Evolutionary conservation across 2,888 invertebrate genomes (phyloP).

Genomic region (Xestia rhomboidea): DNA sequence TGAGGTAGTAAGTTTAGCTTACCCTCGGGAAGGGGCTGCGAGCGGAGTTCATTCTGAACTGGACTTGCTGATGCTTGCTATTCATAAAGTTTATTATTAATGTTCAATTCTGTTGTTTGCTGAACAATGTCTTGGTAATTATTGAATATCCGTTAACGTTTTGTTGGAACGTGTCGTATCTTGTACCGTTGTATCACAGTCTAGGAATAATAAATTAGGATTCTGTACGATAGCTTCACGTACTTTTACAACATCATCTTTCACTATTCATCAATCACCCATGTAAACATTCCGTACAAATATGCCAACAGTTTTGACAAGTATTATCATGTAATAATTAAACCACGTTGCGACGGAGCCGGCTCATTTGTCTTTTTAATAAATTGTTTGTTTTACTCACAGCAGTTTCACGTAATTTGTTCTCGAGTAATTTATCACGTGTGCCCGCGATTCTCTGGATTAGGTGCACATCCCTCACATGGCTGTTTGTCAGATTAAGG

Average conservation of each 20-base stretch:
- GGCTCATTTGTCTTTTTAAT: constrained; percentile 83
- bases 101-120: constrained; percentile 57
- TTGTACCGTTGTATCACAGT: background rate
- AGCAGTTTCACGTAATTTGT: constrained; percentile 82
- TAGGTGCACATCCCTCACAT: constrained; percentile 80
- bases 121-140: constrained; percentile 35
- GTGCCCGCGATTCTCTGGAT: constrained; percentile 79
- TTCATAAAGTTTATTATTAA: constrained; percentile 58
- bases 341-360: constrained; percentile 74
- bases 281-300: constrained; percentile 26
- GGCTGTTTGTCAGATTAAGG: constrained; percentile 77
- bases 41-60: constrained; percentile 75
- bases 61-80: constrained; percentile 70
- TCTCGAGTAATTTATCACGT: constrained; percentile 84
- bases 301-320: constrained; percentile 63
- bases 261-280: constrained; percentile 48
- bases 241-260: background rate
- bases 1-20: constrained; percentile 82
- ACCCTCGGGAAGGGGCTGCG: constrained; percentile 68
- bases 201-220: background rate
- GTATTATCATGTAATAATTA: constrained; percentile 79
- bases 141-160: constrained; percentile 22
- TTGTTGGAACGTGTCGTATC: background rate
- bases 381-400: constrained; percentile 86
- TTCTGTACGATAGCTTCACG: background rate